phyloP scores from a whole-genome alignment of 2,113 vertebrate species.

The Anolis carolinensis region DNA sequence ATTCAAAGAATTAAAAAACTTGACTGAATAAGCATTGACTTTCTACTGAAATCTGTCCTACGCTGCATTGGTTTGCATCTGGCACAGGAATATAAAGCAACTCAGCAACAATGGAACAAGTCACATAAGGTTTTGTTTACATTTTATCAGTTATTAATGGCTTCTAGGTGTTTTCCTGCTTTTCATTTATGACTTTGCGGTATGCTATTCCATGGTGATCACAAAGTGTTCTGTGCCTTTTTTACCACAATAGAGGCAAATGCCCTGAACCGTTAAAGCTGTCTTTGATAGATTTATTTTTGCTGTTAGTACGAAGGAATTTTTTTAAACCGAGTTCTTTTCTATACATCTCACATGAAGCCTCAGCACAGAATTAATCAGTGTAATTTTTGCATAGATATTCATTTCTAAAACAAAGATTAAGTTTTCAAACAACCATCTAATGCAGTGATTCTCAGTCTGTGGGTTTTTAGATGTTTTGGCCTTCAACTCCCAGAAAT shows the following conservation, averaged over 20 bases:
- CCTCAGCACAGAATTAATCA: not conserved
- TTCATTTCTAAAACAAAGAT: too few relatives aligned
- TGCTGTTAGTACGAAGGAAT: constrained; percentile 59
- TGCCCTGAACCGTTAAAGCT: constrained; percentile 6
- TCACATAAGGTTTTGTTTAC: constrained; percentile 7
- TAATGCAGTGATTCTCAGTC: too few relatives aligned
- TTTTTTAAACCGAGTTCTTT: not conserved
- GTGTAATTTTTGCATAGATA: not conserved
- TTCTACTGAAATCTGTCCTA: constrained; percentile 17
- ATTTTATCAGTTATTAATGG: constrained; percentile 3
- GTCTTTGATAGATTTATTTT: constrained; percentile 10
- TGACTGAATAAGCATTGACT: constrained; percentile 19
- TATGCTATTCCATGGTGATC: constrained; percentile 30
- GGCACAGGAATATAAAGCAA: constrained; percentile 40
- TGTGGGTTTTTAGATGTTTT: too few relatives aligned
- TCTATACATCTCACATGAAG: constrained; percentile 42
- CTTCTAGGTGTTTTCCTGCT: constrained; percentile 39
- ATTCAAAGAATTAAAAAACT: not conserved
- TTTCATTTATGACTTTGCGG: constrained; percentile 30
- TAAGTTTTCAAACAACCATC: too few relatives aligned
- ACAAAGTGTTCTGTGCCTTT: constrained; percentile 62
- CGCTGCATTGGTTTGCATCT: not conserved
- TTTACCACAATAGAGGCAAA: constrained; percentile 16
- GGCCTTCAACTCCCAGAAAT: too few relatives aligned
- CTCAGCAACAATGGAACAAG: constrained; percentile 29